phyloP scores from a whole-genome alignment of 2,113 vertebrate genomes.

The Arenaria interpres region DNA sequence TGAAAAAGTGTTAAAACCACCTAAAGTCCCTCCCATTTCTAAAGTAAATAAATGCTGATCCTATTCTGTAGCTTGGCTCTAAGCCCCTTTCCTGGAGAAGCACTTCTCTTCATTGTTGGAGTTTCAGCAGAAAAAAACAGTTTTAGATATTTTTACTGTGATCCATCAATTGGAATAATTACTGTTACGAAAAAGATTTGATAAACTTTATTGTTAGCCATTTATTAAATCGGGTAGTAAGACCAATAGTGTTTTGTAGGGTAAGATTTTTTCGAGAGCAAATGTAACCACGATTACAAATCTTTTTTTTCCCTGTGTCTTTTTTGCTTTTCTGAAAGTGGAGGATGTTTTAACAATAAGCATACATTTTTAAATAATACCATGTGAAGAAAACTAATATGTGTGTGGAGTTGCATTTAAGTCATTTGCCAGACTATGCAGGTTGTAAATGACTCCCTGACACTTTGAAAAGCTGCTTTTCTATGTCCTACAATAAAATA shows the following conservation, averaged over 20 bases:
- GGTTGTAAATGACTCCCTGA: constrained; percentile 26
- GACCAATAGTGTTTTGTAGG: not conserved
- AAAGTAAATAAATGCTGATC: not conserved
- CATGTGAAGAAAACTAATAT: not conserved
- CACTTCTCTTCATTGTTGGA: not conserved
- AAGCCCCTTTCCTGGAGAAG: not conserved
- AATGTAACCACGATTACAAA: not conserved
- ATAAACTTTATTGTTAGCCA: not conserved
- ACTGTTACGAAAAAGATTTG: not conserved
- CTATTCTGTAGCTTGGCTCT: not conserved
- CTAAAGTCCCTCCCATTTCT: not conserved
- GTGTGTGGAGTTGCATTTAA: not conserved
- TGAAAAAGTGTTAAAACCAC: not conserved
- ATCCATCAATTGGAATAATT: not conserved
- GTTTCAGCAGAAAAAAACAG: not conserved
- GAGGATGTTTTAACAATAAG: constrained; percentile 1
- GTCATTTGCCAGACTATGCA: not conserved
- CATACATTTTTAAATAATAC: not conserved
- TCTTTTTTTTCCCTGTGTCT: too few relatives aligned
- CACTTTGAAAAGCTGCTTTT: constrained; percentile 23
- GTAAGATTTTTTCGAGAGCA: not conserved
- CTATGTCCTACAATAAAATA: constrained; percentile 2
- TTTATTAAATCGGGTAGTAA: not conserved
- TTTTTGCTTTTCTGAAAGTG: not conserved
- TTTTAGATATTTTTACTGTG: not conserved